Conservation (phyloP, 2,797 vertebrate species). For the Diplodus puntazzo region DNA sequence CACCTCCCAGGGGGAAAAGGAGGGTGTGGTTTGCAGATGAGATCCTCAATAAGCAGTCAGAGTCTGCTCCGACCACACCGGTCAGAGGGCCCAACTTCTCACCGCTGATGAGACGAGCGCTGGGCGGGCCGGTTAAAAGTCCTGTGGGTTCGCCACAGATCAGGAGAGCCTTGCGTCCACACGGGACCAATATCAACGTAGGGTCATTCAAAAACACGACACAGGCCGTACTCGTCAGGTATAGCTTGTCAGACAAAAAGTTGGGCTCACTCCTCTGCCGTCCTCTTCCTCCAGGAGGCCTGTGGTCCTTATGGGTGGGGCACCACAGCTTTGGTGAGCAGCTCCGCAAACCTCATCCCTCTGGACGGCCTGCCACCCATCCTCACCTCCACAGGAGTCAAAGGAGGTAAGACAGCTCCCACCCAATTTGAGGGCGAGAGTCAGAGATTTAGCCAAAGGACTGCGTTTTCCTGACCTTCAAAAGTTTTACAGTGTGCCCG, state of each 20-base stretch:
- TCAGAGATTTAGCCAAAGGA: background rate
- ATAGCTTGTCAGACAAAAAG: background rate
- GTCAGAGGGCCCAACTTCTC: conserved; percentile 87
- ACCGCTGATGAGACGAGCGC: conserved; percentile 82
- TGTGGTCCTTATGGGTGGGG: conserved; percentile 82
- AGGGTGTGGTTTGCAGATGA: conserved; percentile 99
- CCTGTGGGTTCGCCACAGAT: conserved; percentile 87
- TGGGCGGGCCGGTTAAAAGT: conserved; percentile 67
- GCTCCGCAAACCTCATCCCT: conserved; percentile 95
- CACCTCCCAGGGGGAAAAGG: conserved; percentile 92
- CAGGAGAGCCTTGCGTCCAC: conserved; percentile 66
- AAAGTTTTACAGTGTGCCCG: background rate
- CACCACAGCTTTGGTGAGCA: conserved; percentile 90
- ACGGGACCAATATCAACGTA: conserved; percentile 65
- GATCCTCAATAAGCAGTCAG: conserved; percentile 92
- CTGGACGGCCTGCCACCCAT: conserved; percentile 97
- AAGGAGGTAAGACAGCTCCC: conserved; percentile 90
- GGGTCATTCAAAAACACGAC: conserved; percentile 21
- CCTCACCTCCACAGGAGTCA: conserved; percentile 98
- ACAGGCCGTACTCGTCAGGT: background rate
- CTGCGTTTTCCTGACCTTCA: conserved; percentile 11
- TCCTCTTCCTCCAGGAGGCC: conserved; percentile 79
- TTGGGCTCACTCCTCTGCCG: background rate
- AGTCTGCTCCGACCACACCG: conserved; percentile 92
- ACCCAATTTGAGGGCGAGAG: background rate